phyloP scores from a whole-genome alignment of 2,797 vertebrate genomes.

The Perodicticus potto region DNA sequence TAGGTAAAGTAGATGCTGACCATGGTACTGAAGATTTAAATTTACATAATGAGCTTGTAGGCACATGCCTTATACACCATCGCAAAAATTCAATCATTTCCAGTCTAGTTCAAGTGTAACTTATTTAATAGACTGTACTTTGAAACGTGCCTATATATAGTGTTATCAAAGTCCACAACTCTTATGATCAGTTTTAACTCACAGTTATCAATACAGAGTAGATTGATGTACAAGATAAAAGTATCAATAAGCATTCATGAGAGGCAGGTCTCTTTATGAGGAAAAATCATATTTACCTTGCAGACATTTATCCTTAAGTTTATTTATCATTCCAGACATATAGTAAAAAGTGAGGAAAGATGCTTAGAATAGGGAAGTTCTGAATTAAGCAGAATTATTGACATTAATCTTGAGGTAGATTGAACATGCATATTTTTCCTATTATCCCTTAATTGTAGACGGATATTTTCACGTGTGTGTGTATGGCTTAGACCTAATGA shows the following conservation, averaged over 20 bases:
- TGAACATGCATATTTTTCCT: conserved; percentile 54
- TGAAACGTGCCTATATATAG: not conserved
- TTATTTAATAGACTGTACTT: conserved; percentile 21
- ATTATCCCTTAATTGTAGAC: not conserved
- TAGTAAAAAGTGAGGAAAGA: conserved; percentile 37
- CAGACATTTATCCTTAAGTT: conserved; percentile 41
- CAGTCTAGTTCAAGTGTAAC: not conserved
- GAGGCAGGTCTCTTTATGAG: not conserved
- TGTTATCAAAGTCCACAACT: not conserved
- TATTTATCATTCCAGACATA: conserved; percentile 37
- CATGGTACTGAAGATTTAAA: conserved; percentile 75
- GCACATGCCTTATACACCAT: not conserved
- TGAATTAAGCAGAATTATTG: conserved; percentile 67
- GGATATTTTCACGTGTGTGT: not conserved
- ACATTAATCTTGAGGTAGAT: conserved; percentile 70
- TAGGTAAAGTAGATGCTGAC: conserved; percentile 63
- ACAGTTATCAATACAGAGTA: not conserved
- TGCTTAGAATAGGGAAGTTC: conserved; percentile 48
- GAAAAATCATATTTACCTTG: conserved; percentile 44
- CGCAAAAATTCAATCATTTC: not conserved
- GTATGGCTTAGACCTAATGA: not conserved
- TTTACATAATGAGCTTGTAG: not conserved
- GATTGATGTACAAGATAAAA: not conserved
- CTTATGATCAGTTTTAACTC: not conserved
- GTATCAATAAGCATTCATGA: conserved; percentile 11